A percentile compares a stretch with the other conserved stretches of the same genome.
Conservation (phyloP, 2,113 vertebrate genomes). For the Rhinichthys klamathensis region DNA sequence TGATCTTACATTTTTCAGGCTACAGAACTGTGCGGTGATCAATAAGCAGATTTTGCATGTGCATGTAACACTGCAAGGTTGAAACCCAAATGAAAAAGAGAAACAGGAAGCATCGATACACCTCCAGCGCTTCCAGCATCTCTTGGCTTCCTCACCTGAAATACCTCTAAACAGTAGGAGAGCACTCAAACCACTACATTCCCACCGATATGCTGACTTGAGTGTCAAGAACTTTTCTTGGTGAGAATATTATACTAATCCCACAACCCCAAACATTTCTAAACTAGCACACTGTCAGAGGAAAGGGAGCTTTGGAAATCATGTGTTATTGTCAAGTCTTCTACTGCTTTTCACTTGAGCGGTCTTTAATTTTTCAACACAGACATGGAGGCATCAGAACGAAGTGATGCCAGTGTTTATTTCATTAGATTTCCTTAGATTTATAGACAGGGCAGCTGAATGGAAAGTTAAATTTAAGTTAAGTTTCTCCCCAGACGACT, state of each 20-base stretch:
- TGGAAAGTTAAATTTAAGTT: background rate
- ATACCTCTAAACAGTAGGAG: background rate
- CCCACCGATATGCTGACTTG: background rate
- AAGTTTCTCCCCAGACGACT: background rate
- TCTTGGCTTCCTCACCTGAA: background rate
- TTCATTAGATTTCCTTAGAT: background rate
- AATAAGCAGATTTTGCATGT: constrained; percentile 32
- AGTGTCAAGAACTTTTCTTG: background rate
- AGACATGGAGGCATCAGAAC: background rate
- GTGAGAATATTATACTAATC: background rate
- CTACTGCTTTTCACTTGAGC: background rate
- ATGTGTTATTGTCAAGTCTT: background rate
- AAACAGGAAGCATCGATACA: constrained; percentile 25
- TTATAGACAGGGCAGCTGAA: background rate
- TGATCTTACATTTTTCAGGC: constrained; percentile 23
- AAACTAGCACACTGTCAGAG: too few relatives aligned
- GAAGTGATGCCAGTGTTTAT: background rate
- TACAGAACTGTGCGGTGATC: background rate
- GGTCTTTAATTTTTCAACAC: background rate
- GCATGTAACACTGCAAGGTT: background rate
- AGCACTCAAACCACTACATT: background rate
- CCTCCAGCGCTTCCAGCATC: constrained; percentile 4
- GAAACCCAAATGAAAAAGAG: background rate
- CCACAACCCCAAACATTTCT: background rate
- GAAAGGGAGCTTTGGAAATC: background rate